Percentiles rank a stretch among this genome's conserved stretches.
Conservation (phyloP, 2,888 invertebrate genomes). For the Hydropsyche betteni region DNA sequence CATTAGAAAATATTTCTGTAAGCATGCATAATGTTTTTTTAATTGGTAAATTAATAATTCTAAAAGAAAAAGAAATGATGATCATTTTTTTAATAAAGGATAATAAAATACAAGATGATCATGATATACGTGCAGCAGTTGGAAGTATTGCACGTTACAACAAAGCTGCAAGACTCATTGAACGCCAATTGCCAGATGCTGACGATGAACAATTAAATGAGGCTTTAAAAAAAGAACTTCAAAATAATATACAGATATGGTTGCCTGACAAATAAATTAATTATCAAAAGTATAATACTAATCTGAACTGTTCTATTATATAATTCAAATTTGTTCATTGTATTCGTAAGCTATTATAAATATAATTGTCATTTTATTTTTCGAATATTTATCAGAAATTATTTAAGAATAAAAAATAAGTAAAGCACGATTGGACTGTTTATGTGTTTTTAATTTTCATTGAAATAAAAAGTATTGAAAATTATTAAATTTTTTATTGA, state of each 20-base stretch:
- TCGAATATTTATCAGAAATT: too few relatives aligned
- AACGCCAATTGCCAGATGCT: conserved; percentile 42
- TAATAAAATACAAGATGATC: conserved; percentile 8
- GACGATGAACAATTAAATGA: conserved; percentile 44
- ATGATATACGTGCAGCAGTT: conserved; percentile 42
- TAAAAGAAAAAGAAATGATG: not conserved
- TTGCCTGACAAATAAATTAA: conserved; percentile 41
- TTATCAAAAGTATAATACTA: too few relatives aligned
- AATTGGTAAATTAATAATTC: not conserved
- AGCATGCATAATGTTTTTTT: too few relatives aligned
- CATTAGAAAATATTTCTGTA: conserved; percentile 55
- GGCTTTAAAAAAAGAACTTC: conserved; percentile 40
- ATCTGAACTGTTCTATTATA: too few relatives aligned
- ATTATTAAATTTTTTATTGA: too few relatives aligned
- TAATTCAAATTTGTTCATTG: too few relatives aligned
- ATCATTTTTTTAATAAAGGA: not conserved
- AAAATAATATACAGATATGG: conserved; percentile 43
- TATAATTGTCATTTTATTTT: too few relatives aligned
- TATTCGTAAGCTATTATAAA: too few relatives aligned
- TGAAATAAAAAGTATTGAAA: too few relatives aligned
- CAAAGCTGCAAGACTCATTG: conserved; percentile 37
- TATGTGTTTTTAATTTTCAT: too few relatives aligned
- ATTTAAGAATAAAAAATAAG: too few relatives aligned
- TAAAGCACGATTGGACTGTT: too few relatives aligned
- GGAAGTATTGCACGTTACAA: conserved; percentile 40